phyloP scores from a whole-genome alignment of 2,888 invertebrate species.

The Acheta domesticus region DNA sequence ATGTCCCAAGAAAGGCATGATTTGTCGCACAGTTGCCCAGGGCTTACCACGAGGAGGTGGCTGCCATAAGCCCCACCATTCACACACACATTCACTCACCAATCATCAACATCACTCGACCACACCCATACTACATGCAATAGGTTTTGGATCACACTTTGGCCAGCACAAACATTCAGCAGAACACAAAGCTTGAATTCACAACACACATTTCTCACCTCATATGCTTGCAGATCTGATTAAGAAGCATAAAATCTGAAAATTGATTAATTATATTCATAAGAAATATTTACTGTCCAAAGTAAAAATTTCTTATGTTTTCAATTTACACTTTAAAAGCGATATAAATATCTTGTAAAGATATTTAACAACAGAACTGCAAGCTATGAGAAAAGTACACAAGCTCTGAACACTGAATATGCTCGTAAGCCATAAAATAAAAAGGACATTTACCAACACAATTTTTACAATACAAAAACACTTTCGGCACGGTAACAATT shows the following conservation, averaged over 20 bases:
- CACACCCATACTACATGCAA: neutral
- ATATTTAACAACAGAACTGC: too few species aligned
- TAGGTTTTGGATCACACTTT: neutral
- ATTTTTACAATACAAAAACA: too few species aligned
- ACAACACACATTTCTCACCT: neutral
- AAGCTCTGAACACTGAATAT: too few species aligned
- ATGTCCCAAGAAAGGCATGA: neutral
- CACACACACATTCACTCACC: constrained; percentile 9
- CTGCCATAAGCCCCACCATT: constrained; percentile 4
- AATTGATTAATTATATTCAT: too few species aligned
- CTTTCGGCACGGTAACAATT: too few species aligned
- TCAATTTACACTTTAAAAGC: too few species aligned
- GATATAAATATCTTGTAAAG: too few species aligned
- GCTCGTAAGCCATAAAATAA: too few species aligned
- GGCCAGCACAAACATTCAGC: neutral
- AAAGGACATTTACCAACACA: too few species aligned
- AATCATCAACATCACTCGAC: neutral
- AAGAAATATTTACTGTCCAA: too few species aligned
- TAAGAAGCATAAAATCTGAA: neutral
- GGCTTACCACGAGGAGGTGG: constrained; percentile 18
- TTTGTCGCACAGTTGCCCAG: constrained; percentile 11
- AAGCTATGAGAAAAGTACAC: too few species aligned
- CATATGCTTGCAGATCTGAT: neutral
- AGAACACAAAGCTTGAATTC: neutral
- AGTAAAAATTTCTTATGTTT: too few species aligned